phyloP scores from a whole-genome alignment of 2,888 invertebrate species.

The Tachina grossa region DNA sequence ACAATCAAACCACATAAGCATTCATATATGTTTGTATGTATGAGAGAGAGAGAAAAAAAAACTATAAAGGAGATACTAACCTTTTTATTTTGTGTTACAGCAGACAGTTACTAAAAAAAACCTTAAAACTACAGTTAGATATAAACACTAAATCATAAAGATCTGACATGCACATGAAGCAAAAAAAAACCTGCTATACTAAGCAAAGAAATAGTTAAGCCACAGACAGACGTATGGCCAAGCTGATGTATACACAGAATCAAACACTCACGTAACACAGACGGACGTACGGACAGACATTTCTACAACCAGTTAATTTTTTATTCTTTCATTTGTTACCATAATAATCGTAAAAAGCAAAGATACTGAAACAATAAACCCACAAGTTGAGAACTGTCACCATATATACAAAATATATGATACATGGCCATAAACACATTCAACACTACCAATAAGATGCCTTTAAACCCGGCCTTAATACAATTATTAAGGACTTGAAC shows the following conservation, averaged over 20 bases:
- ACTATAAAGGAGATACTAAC: conserved; percentile 60
- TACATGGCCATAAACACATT: conserved; percentile 63
- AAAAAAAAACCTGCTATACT: conserved; percentile 63
- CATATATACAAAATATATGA: conserved; percentile 59
- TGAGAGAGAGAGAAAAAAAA: background rate
- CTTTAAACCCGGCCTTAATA: conserved; percentile 41
- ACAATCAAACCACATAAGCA: conserved; percentile 47
- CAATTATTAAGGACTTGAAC: conserved; percentile 58
- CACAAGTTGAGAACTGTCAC: conserved; percentile 68
- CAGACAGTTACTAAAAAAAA: conserved; percentile 56
- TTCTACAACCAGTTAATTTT: conserved; percentile 50
- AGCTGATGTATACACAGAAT: background rate
- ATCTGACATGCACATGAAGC: conserved; percentile 51
- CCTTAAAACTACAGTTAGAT: conserved; percentile 76
- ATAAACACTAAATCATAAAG: conserved; percentile 81
- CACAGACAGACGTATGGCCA: conserved; percentile 15
- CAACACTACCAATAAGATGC: conserved; percentile 49
- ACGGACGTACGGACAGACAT: background rate
- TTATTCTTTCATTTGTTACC: conserved; percentile 30
- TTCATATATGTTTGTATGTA: conserved; percentile 10
- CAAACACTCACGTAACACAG: conserved; percentile 7
- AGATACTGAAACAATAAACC: conserved; percentile 60
- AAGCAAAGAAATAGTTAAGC: conserved; percentile 50
- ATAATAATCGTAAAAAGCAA: conserved; percentile 53
- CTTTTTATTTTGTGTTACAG: conserved; percentile 59